Evolutionary conservation across 2,888 invertebrate species (phyloP), one percentile per base, ranked within the genome.

Genomic region (Philhelius pedissequus): DNA sequence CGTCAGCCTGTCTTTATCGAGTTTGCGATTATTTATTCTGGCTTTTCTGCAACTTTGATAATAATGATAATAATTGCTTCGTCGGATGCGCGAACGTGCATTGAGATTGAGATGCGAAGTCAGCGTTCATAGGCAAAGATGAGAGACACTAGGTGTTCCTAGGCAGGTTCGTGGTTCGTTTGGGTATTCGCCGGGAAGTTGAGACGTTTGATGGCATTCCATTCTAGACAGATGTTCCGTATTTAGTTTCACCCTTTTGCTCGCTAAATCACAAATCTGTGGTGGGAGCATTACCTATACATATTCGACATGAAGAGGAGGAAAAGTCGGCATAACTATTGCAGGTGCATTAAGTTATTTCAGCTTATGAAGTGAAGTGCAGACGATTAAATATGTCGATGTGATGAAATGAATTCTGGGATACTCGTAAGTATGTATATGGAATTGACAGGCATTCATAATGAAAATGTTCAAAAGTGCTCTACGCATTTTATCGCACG

Each of bases 161-260:
- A 40, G 40, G 40, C 15, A 43, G 27, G 60, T 60, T 58, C 25
- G n/a, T 54, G 60, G 20, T 35, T 25, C 25, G 56, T 40, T 75
- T 43, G 66, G 50, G 74, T 73, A 60, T 70, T 52, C 6, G 69
- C 76, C 77, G 73, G 83, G 83, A 71, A 75, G 84, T 71, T 80
- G 54, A 84, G 84, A 84, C 80, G 84, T 84, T 84, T 75, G 84
- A 84, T 84, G 80, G 80, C 84, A 84, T 84, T 84, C 84, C 84
- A 80, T 80, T 84, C 80, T 66, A 71, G 84, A 84, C 84, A 84
- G 84, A 84, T 84, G 84, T 84, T 84, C 68, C 80, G 75, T 84
- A 84, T 80, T 76, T 80, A 75, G 75, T 80, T 80, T 84, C 84
- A 84, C 84, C 84, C 84, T 84, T 84, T 50, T 64, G 66, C 75